A percentile compares a stretch with the other conserved stretches of the same genome.
Evolutionary conservation across 1,140 invertebrate genomes (phyloP).

Genomic region (Microplitis demolitor): DNA sequence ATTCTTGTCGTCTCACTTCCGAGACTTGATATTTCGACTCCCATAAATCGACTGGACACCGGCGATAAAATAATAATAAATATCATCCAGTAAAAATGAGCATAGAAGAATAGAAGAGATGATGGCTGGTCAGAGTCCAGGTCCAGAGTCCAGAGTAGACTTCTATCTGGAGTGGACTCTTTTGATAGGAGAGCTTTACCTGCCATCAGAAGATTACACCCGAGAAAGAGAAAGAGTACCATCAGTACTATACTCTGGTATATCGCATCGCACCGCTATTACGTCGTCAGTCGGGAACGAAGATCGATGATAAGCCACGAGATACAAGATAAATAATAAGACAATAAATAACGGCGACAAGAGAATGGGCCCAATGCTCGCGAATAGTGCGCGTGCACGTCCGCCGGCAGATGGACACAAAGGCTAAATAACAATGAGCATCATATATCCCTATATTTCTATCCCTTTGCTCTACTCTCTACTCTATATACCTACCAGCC

Average conservation of each 20-base stretch:
- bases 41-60: too few species aligned
- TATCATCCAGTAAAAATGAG: too few species aligned
- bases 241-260: background rate
- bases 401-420: conserved; percentile 13
- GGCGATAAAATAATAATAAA: too few species aligned
- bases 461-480: background rate
- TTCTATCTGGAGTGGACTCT: too few species aligned
- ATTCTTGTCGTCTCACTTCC: too few species aligned
- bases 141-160: too few species aligned
- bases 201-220: background rate
- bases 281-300: conserved; percentile 31
- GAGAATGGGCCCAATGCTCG: conserved; percentile 28
- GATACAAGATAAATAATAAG: conserved; percentile 36
- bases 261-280: conserved; percentile 22
- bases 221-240: background rate
- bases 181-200: too few species aligned
- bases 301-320: conserved; percentile 30
- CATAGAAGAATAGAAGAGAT: too few species aligned
- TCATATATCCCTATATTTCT: background rate
- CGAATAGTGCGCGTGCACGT: background rate
- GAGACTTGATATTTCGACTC: too few species aligned
- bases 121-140: too few species aligned
- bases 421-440: conserved; percentile 16
- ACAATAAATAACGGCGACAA: conserved; percentile 34
- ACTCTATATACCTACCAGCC: too few species aligned